These are phyloP conservation scores for Thumatha senex DNA, from an alignment of 2,888 invertebrate species.

Conservation along the genomic window DNA sequence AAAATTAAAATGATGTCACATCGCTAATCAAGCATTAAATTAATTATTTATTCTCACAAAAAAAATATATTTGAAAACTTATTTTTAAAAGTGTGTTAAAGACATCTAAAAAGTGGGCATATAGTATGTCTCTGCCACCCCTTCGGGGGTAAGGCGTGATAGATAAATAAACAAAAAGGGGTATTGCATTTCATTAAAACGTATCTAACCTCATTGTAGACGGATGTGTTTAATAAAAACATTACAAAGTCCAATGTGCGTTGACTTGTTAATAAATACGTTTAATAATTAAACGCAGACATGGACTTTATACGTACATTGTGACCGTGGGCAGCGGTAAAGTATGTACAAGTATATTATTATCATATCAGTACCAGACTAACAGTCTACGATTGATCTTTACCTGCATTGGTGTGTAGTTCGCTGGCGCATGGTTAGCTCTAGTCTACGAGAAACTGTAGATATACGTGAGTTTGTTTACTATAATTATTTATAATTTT, in stretches of 20 bases:
- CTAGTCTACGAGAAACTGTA: background rate
- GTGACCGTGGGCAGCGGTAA: background rate
- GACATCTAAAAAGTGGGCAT: too few species aligned
- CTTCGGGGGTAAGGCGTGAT: too few species aligned
- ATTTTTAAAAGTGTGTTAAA: too few species aligned
- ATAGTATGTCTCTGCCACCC: too few species aligned
- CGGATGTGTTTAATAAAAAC: conserved; percentile 32
- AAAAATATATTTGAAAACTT: too few species aligned
- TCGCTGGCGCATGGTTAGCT: conserved; percentile 9
- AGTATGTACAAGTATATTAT: conserved; percentile 22
- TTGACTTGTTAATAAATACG: conserved; percentile 21
- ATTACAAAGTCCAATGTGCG: conserved; percentile 37
- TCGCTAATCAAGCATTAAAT: too few species aligned
- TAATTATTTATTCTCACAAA: too few species aligned
- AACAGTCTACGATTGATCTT: conserved; percentile 41
- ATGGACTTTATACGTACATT: conserved; percentile 1
- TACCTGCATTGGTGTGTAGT: too few species aligned
- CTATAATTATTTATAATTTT: too few species aligned
- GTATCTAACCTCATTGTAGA: background rate
- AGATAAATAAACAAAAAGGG: too few species aligned
- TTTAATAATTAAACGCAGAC: conserved; percentile 28
- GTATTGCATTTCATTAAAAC: background rate
- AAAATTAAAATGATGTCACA: too few species aligned
- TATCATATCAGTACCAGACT: conserved; percentile 23
- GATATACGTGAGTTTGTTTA: conserved; percentile 2